Evolutionary conservation across 64 coral and sea anemone species (phyloP).

Genomic region (Platygyra sinensis): DNA sequence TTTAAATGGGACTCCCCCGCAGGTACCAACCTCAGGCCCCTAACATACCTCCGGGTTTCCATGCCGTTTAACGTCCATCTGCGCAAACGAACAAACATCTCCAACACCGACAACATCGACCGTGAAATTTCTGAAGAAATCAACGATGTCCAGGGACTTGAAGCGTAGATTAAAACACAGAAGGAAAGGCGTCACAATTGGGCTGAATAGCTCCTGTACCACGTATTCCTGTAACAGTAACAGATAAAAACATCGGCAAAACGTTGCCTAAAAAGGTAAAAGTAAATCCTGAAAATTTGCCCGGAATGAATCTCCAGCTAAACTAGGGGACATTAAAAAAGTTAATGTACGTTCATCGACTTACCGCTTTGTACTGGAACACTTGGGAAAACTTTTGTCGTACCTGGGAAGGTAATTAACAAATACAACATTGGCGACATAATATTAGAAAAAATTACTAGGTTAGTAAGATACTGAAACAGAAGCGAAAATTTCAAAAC

Average conservation of each 20-base stretch:
- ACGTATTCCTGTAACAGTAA: constrained; percentile 69
- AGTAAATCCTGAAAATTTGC: not conserved
- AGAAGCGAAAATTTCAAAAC: too few species aligned
- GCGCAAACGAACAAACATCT: constrained; percentile 98
- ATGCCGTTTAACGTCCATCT: constrained; percentile 96
- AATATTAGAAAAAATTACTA: too few species aligned
- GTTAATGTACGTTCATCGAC: not conserved
- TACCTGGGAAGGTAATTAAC: constrained; percentile 33
- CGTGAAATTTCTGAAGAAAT: constrained; percentile 98
- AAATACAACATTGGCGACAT: not conserved
- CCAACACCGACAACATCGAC: constrained; percentile 99
- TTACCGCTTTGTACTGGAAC: constrained; percentile 96
- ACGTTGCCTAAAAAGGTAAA: too few species aligned
- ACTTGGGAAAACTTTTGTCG: constrained; percentile 92
- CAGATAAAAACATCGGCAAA: not conserved
- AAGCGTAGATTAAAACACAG: constrained; percentile 90
- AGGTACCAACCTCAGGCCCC: not conserved
- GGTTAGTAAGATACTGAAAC: not conserved
- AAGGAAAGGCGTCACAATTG: constrained; percentile 91
- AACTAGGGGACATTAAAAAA: not conserved
- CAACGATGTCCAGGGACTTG: constrained; percentile 95
- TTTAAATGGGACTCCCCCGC: too few species aligned
- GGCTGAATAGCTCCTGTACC: constrained; percentile 87
- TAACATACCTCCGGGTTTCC: constrained; percentile 93
- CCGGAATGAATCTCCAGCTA: not conserved